phyloP scores from a whole-genome alignment of 2,113 vertebrate species.

The Ranitomeya imitator region DNA sequence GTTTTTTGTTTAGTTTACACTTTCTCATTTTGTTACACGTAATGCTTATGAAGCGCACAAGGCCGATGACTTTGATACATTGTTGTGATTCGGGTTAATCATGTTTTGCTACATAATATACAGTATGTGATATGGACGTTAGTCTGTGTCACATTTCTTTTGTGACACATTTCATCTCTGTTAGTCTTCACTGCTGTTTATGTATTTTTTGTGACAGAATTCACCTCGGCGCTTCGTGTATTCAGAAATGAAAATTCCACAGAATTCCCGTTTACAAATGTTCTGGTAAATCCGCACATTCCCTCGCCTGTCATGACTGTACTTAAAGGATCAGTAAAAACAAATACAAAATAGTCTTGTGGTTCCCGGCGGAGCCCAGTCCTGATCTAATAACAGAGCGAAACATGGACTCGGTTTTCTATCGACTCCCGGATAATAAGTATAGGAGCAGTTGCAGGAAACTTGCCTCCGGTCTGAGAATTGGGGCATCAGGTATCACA shows the following conservation, averaged over 20 bases:
- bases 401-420: slow-evolving; percentile 2
- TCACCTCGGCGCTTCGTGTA: not conserved
- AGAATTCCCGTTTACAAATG: not conserved
- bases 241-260: not conserved
- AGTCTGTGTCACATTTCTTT: too few relatives aligned
- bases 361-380: not conserved
- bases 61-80: too few relatives aligned
- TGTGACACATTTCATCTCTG: too few relatives aligned
- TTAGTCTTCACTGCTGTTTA: not conserved
- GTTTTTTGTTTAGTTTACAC: too few relatives aligned
- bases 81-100: too few relatives aligned
- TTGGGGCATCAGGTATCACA: not conserved
- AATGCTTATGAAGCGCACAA: too few relatives aligned
- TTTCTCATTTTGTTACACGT: too few relatives aligned
- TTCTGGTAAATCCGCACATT: not conserved
- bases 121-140: too few relatives aligned
- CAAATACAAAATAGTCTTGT: not conserved
- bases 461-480: not conserved
- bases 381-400: slow-evolving; percentile 2
- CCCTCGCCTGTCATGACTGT: not conserved
- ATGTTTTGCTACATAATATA: too few relatives aligned
- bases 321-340: not conserved
- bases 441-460: not conserved
- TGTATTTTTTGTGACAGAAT: not conserved
- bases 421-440: not conserved